Evolutionary conservation across 2,797 vertebrate genomes (phyloP), one percentile per base, ranked within the genome.

Genomic region (Anniella stebbinsi): DNA sequence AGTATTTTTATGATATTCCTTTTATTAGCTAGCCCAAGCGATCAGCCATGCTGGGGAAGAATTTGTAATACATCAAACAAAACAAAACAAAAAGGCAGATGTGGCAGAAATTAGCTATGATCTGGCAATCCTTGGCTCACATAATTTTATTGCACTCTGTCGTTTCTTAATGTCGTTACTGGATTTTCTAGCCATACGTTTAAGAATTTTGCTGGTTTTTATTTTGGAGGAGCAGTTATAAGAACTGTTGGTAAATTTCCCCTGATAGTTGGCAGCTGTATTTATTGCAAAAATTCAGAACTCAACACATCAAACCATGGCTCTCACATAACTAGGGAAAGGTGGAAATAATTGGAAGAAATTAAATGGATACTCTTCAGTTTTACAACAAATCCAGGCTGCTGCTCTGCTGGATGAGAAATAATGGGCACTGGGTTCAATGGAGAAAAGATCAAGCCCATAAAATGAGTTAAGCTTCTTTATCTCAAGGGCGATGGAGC

Each of bases 341-440:
- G 36, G 25, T 51, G 11, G 41, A 89, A 89, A 88, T 78, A 80
- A 88, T 88, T 70, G 70, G 70, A 77, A 88, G 21, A 17, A 89
- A 84, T 84, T 48, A 73, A 45, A 41, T 15, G 66, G n/a, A 36
- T 57, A n/a, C 67, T 80, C n/a, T 81, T 33, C 11, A 36, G 75
- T 80, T 80, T 73, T 38, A 28, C 57, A 63, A 10, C 41, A 84
- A 45, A 38, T 25, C 41, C 28, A 83, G 25, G 36, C 25, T 28
- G 25, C n/a, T 25, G 5, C 41, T n/a, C 48, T 45, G 18, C 30
- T 63, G 75, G 30, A 63, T 18, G 33, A 33, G n/a, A 82, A 81
- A 72, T 63, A 82, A 60, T 57, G 63, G 57, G 48, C 1, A 66
- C 15, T 86, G 84, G 25, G 5, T 41, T 82, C 21, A 48, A 63